A percentile compares a stretch with the other conserved stretches of the same genome.
Conservation (phyloP, 1,140 invertebrate genomes). For the Radopholus similis region DNA sequence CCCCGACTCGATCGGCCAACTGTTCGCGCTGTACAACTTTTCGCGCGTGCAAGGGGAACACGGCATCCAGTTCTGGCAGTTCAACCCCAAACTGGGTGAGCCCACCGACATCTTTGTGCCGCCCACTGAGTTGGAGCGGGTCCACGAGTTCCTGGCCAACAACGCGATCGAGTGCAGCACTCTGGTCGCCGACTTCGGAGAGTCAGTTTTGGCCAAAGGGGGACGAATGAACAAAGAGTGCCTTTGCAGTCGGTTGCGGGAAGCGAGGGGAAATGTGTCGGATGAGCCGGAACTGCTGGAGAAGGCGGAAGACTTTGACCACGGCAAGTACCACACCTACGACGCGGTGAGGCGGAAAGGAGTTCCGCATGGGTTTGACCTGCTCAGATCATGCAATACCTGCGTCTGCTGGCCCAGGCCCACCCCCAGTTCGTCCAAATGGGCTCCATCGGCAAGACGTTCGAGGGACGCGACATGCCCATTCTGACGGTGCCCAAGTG, state of each 20-base stretch:
- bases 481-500: slow-evolving; percentile 14
- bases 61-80: slow-evolving; percentile 4
- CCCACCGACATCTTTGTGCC: slow-evolving; percentile 6
- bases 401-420: slow-evolving; percentile 14
- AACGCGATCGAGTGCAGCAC: not conserved
- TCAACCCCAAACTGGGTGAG: not conserved
- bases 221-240: not conserved
- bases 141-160: not conserved
- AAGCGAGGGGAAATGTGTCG: not conserved
- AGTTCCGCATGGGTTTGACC: not conserved
- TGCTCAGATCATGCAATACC: slow-evolving; percentile 18
- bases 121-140: not conserved
- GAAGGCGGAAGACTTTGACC: slow-evolving; percentile 1
- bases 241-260: not conserved
- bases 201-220: not conserved
- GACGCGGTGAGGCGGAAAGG: not conserved
- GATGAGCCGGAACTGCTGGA: not conserved
- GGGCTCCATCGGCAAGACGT: slow-evolving; percentile 19
- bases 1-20: not conserved
- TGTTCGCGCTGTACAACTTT: slow-evolving; percentile 10
- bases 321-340: not conserved
- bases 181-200: slow-evolving; percentile 8
- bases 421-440: slow-evolving; percentile 17
- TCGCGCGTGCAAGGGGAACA: not conserved
- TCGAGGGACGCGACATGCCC: slow-evolving; percentile 19